Evolutionary conservation across 2,113 vertebrate genomes (phyloP), one percentile per base, ranked within the genome.

Genomic region (Petrocephalus microphthalmus): DNA sequence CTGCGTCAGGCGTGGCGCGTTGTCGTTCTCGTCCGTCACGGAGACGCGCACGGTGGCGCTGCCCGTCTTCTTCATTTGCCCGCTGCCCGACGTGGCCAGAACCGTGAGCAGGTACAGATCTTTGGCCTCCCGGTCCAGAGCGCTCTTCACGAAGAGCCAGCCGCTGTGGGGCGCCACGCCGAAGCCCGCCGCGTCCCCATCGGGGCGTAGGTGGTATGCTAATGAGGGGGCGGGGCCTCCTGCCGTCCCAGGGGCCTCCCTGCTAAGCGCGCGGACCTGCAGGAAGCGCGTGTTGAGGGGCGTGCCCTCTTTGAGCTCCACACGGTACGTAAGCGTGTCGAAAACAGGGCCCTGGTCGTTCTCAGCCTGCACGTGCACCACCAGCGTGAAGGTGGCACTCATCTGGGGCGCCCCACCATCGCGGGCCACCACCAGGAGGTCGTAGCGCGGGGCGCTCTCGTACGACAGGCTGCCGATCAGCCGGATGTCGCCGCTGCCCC

Each of bases 11-110:
- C 96, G 94, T 0, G 98, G 98, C 1, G 96, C 95, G 92, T 99
- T 99, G 93, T 99, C 98, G 0, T 99, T 99, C 93, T 99, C 98
- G 0, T 97, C 98, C 0, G 97, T 98, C 90, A 99, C 57, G 0
- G 96, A 96, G 91, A 99, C 91, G 57, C 97, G 94, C 19, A 99
- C 96, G 0, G 97, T 97, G 90, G 97, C 96, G 17, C 96, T 99
- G 88, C 97, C 97, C 0, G 98, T 99, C 54, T 96, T 95, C 0
- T 93, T 93, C 0, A 93, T 88, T 0, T 95, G 96, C 0, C 96
- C 95, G 0, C 89, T 94, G 0, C 94, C 95, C 0, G 93, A 95
- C 0, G 97, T 96, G 4, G 98, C 98, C 88, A 98, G 93, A 56
- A 99, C 96, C 0, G 97, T 98, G 88, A 99, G 90, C 49, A 97